Evolutionary conservation across 2,888 invertebrate genomes (phyloP).

Genomic region (Sarcophaga subvicina): DNA sequence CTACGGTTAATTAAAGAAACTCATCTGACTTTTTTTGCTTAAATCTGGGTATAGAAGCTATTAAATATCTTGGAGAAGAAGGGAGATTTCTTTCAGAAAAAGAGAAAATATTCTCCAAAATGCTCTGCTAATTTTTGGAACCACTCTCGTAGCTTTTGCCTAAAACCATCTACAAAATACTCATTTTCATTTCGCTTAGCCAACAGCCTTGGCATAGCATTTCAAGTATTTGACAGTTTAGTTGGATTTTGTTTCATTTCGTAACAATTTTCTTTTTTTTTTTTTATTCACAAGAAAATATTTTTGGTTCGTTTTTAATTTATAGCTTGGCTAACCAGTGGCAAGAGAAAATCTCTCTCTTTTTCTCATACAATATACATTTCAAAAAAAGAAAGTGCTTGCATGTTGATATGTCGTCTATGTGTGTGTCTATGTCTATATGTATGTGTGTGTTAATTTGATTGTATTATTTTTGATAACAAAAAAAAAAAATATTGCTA

Average conservation of each 20-base stretch:
- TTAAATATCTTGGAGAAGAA: too few relatives aligned
- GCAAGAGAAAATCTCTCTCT: not conserved
- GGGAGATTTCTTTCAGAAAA: too few relatives aligned
- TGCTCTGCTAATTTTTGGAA: too few relatives aligned
- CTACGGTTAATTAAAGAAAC: too few relatives aligned
- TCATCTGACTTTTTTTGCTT: too few relatives aligned
- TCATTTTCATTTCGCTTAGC: too few relatives aligned
- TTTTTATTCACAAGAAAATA: not conserved
- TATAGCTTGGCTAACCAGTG: constrained; percentile 11
- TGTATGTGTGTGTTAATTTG: too few relatives aligned
- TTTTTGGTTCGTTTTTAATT: constrained; percentile 33
- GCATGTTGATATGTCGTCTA: not conserved
- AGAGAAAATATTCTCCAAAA: too few relatives aligned
- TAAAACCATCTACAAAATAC: constrained; percentile 16
- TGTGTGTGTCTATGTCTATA: not conserved
- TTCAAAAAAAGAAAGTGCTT: not conserved
- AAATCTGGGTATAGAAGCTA: too few relatives aligned
- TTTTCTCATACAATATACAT: too few relatives aligned
- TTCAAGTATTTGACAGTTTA: constrained; percentile 24
- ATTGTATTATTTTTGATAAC: too few relatives aligned
- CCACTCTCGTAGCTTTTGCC: constrained; percentile 1
- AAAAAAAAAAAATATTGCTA: too few relatives aligned
- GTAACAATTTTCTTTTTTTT: not conserved
- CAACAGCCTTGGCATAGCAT: not conserved
- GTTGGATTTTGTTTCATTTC: constrained; percentile 30